phyloP scores from a whole-genome alignment of 1,140 invertebrate species.

The Papilio xuthus region DNA sequence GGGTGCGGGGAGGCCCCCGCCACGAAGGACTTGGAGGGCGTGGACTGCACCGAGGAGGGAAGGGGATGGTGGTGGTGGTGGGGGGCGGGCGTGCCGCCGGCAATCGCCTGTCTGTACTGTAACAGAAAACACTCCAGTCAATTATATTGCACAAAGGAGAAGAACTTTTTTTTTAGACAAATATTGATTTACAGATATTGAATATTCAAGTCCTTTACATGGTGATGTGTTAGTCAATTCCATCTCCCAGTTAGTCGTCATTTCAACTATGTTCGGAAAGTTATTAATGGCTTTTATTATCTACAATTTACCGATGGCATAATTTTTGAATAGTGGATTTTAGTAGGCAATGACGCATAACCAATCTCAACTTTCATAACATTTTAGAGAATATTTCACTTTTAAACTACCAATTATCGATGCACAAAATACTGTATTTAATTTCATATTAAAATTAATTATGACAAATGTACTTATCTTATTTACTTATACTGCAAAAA shows the following conservation, averaged over 20 bases:
- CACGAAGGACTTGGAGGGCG: conserved; percentile 83
- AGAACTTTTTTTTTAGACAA: neutral
- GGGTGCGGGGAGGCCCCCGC: conserved; percentile 62
- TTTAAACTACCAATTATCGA: neutral
- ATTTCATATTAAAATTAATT: neutral
- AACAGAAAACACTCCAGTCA: conserved; percentile 49
- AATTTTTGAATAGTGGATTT: conserved; percentile 46
- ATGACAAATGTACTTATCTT: neutral
- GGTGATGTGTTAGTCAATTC: conserved; percentile 66
- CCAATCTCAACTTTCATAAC: neutral
- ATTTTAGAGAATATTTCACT: neutral
- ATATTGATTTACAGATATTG: conserved; percentile 24
- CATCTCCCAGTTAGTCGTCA: conserved; percentile 74
- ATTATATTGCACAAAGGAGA: neutral
- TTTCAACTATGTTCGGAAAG: conserved; percentile 71
- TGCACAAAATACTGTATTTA: neutral
- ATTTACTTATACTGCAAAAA: neutral
- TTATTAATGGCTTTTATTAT: conserved; percentile 71
- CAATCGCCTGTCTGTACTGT: conserved; percentile 77
- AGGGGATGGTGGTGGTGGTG: conserved; percentile 69
- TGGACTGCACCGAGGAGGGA: conserved; percentile 82
- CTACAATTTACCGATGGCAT: conserved; percentile 49
- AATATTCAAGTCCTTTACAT: conserved; percentile 22
- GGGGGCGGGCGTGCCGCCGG: conserved; percentile 63
- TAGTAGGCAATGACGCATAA: conserved; percentile 58